These are phyloP conservation scores for Machaerirhynchus nigripectus DNA, from an alignment of 2,113 vertebrate genomes.

Conservation along the genomic window DNA sequence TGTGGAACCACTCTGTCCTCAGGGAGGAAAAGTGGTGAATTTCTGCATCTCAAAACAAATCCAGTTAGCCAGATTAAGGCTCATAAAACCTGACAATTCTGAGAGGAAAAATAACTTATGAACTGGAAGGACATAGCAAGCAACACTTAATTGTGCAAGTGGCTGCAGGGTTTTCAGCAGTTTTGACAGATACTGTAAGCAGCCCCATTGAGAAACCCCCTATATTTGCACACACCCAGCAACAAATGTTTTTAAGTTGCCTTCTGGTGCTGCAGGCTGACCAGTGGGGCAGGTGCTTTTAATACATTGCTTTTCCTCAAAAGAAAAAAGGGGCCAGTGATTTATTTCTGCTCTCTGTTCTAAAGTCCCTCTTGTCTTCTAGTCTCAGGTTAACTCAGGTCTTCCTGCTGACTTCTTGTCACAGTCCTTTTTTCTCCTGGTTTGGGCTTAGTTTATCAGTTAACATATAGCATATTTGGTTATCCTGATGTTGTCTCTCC, in stretches of 20 bases:
- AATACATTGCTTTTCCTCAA: background rate
- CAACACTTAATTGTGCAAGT: background rate
- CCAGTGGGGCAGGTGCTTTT: background rate
- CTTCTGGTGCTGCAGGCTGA: background rate
- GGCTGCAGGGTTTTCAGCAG: background rate
- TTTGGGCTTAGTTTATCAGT: background rate
- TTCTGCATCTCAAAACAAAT: background rate
- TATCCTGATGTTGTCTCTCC: background rate
- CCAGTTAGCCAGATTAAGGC: background rate
- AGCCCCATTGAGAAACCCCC: background rate
- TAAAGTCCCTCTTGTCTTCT: background rate
- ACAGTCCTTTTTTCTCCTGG: background rate
- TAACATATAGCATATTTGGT: background rate
- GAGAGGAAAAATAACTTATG: background rate
- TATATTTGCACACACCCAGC: background rate
- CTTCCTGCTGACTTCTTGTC: background rate
- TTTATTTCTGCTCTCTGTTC: background rate
- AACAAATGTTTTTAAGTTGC: background rate
- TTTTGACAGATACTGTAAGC: background rate
- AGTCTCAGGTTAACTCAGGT: background rate
- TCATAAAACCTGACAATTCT: background rate
- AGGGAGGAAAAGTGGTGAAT: background rate
- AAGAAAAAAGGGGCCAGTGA: background rate
- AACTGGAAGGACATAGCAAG: background rate
- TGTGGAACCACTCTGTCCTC: constrained; percentile 27